These are phyloP conservation scores for Rhea pennata DNA, from an alignment of 2,113 vertebrate genomes.

Conservation along the genomic window DNA sequence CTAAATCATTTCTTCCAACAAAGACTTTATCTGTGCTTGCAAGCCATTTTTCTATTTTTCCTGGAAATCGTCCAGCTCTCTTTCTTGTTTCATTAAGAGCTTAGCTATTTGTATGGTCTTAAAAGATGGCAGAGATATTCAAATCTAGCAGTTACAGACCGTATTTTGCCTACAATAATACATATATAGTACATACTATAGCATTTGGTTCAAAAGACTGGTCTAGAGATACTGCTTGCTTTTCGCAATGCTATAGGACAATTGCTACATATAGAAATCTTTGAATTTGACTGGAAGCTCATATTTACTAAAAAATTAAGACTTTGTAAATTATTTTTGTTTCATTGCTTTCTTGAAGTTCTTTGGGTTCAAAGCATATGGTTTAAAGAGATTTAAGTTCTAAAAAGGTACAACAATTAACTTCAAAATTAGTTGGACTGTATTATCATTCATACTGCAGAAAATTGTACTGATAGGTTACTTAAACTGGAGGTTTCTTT, in stretches of 20 bases:
- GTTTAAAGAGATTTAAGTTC: not conserved
- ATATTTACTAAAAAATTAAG: not conserved
- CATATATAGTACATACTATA: not conserved
- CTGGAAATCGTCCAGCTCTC: not conserved
- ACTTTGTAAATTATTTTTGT: not conserved
- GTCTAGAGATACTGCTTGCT: not conserved
- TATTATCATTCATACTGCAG: not conserved
- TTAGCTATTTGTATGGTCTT: not conserved
- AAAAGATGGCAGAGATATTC: not conserved
- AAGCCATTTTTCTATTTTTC: not conserved
- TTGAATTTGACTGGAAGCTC: not conserved
- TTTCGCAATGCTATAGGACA: not conserved
- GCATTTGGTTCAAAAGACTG: not conserved
- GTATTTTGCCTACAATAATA: not conserved
- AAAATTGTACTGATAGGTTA: not conserved
- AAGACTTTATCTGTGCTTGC: not conserved
- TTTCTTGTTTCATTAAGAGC: not conserved
- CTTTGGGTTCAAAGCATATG: not conserved
- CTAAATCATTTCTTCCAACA: not conserved
- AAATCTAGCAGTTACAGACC: not conserved
- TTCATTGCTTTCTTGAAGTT: not conserved
- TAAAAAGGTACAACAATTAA: not conserved
- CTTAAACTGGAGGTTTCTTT: not conserved
- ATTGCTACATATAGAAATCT: not conserved
- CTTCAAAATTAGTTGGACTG: not conserved